Base-by-base conservation (phyloP, 2,113 vertebrate species). In the Corapipo altera region DNA sequence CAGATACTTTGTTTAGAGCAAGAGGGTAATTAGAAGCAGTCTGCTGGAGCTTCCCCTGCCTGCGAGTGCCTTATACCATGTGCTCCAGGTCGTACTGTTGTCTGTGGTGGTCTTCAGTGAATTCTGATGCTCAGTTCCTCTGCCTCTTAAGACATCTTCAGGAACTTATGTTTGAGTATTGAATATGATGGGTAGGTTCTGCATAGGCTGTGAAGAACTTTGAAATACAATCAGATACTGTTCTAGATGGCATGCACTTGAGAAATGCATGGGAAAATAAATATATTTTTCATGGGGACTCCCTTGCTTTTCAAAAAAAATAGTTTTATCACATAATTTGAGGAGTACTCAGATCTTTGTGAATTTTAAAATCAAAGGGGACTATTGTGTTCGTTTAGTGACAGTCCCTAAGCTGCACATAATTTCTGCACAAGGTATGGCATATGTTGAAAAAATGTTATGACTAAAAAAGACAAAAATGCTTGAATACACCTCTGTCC, bases 401-500 rank as follows among this genome's bases (percentile, higher is more conserved):
- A 20, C 18, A 55, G 16, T 57, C 15, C 4, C 10, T 65, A 84
- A 64, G 14, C 13, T 87, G 27, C 3, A 8, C 2, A 14, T 55
- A 37, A 51, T 71, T 77, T 77, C 57, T 93, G 17, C 6, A 6
- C 27, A 58, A 72, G 15, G 39, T 32, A 55, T 13, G 19, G 9
- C 6, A 18, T 18, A 51, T 46, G 6, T 54, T 74, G 16, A 43
- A 44, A 43, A 28, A 72, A 64, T 6, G 1, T 0, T 44, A 32
- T 28, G 22, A 76, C 27, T 86, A 13, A 80, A 73, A 86, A 89
- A 71, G n/a, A 11, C 3, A 77, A 49, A 91, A 71, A 48, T 17
- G 1, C 12, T 66, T 51, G 17, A 71, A 11, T 59, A 64, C 8
- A 17, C 0, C 0, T 89, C 11, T 48, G 4, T 54, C 23, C 12